phyloP scores from a whole-genome alignment of 2,113 vertebrate genomes.

The Etheostoma spectabile region DNA sequence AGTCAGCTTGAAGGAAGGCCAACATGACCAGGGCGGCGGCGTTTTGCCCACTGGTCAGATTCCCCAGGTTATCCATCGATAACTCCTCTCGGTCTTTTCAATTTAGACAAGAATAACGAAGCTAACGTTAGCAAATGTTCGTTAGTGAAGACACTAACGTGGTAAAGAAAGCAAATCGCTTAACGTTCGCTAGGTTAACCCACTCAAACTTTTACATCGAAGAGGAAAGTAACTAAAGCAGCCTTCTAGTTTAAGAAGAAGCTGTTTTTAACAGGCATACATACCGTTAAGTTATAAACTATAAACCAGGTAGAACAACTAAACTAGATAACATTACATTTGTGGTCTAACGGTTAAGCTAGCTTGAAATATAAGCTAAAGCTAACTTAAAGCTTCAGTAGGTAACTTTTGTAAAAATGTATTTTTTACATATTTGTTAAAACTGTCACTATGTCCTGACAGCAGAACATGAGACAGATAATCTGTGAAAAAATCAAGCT shows the following conservation, averaged over 20 bases:
- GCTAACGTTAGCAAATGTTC: background rate
- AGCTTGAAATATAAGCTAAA: background rate
- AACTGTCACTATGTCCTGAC: too few relatives aligned
- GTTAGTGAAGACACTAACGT: background rate
- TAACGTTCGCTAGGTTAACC: too few relatives aligned
- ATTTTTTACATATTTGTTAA: too few relatives aligned
- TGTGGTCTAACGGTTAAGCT: too few relatives aligned
- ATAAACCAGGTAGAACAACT: background rate
- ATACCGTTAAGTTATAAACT: background rate
- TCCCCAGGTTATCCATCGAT: conserved; percentile 57
- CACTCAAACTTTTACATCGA: background rate
- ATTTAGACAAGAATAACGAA: background rate
- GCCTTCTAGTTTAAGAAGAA: background rate
- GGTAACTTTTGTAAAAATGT: too few relatives aligned
- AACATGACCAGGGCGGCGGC: conserved; percentile 65
- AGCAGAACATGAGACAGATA: too few relatives aligned
- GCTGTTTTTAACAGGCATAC: background rate
- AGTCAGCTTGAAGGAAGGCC: conserved; percentile 72
- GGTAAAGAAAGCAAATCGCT: too few relatives aligned
- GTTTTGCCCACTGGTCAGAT: background rate
- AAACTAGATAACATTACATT: background rate
- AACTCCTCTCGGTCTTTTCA: background rate
- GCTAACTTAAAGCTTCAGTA: too few relatives aligned
- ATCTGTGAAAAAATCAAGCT: too few relatives aligned
- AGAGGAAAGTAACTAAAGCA: background rate